These are phyloP conservation scores for Trinorchestia longiramus DNA, from an alignment of 1,140 invertebrate species.

Conservation along the genomic window DNA sequence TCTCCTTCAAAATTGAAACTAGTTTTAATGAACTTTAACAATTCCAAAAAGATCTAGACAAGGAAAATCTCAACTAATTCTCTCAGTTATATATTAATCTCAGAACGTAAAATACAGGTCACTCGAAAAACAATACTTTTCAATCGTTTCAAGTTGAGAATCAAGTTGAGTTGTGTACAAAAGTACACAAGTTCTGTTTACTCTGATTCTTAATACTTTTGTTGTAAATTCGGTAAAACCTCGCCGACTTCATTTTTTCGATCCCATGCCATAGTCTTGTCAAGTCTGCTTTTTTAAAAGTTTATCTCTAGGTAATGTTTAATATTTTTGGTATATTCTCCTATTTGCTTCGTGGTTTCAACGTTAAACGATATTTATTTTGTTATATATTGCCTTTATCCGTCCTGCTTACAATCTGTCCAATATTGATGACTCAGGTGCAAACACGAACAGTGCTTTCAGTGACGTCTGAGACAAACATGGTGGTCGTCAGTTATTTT, in stretches of 20 bases:
- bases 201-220: not conserved
- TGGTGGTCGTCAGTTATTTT: not conserved
- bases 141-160: too few relatives aligned
- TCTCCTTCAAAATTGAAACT: too few relatives aligned
- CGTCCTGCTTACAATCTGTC: not conserved
- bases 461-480: not conserved
- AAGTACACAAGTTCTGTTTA: not conserved
- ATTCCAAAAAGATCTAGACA: too few relatives aligned
- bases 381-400: not conserved
- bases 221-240: not conserved
- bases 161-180: too few relatives aligned
- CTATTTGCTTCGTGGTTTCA: not conserved
- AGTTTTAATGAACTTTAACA: too few relatives aligned
- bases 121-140: too few relatives aligned
- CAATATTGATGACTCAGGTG: not conserved
- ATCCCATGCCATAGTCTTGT: not conserved
- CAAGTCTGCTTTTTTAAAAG: not conserved
- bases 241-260: not conserved
- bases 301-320: not conserved
- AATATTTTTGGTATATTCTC: not conserved
- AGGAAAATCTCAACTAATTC: too few relatives aligned
- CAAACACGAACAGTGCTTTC: not conserved
- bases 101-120: too few relatives aligned
- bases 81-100: too few relatives aligned
- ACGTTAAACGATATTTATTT: not conserved